phyloP scores from a whole-genome alignment of 2,113 vertebrate genomes.

The Porphyrio hochstetteri region DNA sequence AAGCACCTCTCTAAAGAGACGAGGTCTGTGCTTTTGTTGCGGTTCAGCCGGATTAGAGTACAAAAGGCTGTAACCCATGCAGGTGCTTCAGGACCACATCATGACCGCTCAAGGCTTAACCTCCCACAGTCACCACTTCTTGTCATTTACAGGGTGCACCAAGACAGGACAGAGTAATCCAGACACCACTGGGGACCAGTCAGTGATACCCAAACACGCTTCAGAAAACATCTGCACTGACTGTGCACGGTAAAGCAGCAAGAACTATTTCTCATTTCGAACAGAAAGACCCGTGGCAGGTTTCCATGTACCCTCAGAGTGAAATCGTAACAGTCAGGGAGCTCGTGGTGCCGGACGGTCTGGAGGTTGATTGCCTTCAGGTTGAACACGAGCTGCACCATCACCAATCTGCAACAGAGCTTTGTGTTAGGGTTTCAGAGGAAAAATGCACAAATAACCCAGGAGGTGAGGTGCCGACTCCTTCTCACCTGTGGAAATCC shows the following conservation, averaged over 20 bases:
- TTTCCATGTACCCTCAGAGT: constrained; percentile 79
- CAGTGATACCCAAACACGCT: neutral
- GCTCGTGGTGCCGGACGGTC: constrained; percentile 89
- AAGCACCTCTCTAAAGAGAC: neutral
- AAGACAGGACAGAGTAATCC: neutral
- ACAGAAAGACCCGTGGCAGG: neutral
- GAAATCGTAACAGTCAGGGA: constrained; percentile 94
- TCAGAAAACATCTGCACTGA: neutral
- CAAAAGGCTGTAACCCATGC: neutral
- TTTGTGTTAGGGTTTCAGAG: neutral
- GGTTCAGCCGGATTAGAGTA: neutral
- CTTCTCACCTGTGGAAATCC: constrained; percentile 89
- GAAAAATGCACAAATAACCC: neutral
- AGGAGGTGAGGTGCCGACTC: neutral
- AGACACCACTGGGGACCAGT: neutral
- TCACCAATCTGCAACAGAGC: constrained; percentile 82
- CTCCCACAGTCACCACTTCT: neutral
- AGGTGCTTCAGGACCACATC: neutral
- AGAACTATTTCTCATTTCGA: neutral
- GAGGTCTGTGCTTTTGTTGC: neutral
- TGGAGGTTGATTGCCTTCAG: constrained; percentile 96
- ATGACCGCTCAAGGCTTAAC: neutral
- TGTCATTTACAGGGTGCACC: neutral
- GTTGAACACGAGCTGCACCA: constrained; percentile 84
- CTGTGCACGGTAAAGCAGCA: neutral